Conservation (phyloP, 2,797 vertebrate genomes). For the Helicolenus hilgendorfi region DNA sequence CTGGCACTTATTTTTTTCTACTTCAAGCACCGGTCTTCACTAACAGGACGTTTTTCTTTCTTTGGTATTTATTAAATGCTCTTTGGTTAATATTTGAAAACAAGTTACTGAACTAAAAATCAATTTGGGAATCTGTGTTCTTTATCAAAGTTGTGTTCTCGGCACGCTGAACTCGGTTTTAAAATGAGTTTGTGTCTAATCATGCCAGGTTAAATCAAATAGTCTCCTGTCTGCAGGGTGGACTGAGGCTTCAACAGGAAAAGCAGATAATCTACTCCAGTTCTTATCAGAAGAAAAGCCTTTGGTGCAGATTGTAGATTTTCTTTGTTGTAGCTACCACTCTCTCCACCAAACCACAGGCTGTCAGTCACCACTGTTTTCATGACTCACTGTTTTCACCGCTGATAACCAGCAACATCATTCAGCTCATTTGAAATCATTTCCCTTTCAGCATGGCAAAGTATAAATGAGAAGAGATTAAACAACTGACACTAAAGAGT, state of each 20-base stretch:
- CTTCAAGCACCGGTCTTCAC: neutral
- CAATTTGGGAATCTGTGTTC: neutral
- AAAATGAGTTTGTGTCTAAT: neutral
- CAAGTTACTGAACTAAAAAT: neutral
- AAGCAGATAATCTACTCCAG: neutral
- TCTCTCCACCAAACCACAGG: slow-evolving; percentile 19
- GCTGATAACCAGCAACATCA: slow-evolving; percentile 19
- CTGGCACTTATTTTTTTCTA: too few species aligned
- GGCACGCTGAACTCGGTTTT: neutral
- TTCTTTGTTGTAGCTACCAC: slow-evolving; percentile 27
- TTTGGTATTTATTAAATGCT: neutral
- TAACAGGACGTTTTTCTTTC: neutral
- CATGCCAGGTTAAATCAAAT: slow-evolving; percentile 8
- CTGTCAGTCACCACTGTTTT: slow-evolving; percentile 43
- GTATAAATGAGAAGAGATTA: neutral
- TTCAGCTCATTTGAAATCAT: neutral
- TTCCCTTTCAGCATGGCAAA: neutral
- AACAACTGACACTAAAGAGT: neutral
- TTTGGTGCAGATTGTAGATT: slow-evolving; percentile 29
- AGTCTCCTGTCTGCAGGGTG: neutral
- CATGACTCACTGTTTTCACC: slow-evolving; percentile 39
- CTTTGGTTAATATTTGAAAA: neutral
- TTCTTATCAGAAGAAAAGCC: slow-evolving; percentile 58
- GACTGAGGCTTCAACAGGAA: slow-evolving; percentile 7
- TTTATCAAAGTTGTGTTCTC: neutral